A percentile compares a stretch with the other conserved stretches of the same genome.
Conservation (phyloP, 2,888 invertebrate species). For the Drosophila mulleri region DNA sequence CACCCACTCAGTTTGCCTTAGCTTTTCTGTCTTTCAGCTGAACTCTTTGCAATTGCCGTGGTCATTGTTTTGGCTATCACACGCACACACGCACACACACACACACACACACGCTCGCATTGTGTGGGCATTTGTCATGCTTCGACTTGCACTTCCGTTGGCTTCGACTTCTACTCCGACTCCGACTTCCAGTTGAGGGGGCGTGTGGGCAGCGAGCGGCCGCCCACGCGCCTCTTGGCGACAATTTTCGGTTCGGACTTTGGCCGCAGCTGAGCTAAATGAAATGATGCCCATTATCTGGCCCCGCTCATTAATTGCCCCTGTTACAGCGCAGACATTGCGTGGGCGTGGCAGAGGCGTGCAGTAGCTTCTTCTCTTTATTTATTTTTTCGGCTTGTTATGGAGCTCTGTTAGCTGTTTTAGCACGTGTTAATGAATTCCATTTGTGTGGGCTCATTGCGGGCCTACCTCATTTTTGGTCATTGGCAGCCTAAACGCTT, state of each 20-base stretch:
- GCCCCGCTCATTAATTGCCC: slow-evolving; percentile 37
- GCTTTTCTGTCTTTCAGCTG: slow-evolving; percentile 1
- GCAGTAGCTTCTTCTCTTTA: not conserved
- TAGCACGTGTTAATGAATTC: slow-evolving; percentile 50
- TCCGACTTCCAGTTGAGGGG: not conserved
- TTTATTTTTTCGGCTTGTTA: not conserved
- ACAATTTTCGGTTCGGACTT: slow-evolving; percentile 2
- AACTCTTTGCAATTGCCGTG: slow-evolving; percentile 1
- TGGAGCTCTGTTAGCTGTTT: not conserved
- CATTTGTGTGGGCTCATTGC: not conserved
- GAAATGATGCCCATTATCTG: slow-evolving; percentile 24
- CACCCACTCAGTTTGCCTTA: not conserved
- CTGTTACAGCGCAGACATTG: slow-evolving; percentile 6
- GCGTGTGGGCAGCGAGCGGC: slow-evolving; percentile 28
- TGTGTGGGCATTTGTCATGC: slow-evolving; percentile 30
- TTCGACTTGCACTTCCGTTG: slow-evolving; percentile 49
- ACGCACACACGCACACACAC: not conserved
- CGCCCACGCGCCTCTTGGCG: slow-evolving; percentile 11
- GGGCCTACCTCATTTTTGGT: slow-evolving; percentile 20
- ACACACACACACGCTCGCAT: not conserved
- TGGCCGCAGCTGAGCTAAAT: slow-evolving; percentile 21
- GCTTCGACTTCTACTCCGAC: not conserved
- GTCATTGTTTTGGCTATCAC: slow-evolving; percentile 15
- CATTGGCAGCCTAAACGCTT: slow-evolving; percentile 38
- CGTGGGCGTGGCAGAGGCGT: slow-evolving; percentile 20